Percentiles rank a stretch among this genome's conserved stretches.
These are phyloP conservation scores for Cremastinae sp. DNA, from an alignment of 2,888 invertebrate species.

Conservation along the genomic window DNA sequence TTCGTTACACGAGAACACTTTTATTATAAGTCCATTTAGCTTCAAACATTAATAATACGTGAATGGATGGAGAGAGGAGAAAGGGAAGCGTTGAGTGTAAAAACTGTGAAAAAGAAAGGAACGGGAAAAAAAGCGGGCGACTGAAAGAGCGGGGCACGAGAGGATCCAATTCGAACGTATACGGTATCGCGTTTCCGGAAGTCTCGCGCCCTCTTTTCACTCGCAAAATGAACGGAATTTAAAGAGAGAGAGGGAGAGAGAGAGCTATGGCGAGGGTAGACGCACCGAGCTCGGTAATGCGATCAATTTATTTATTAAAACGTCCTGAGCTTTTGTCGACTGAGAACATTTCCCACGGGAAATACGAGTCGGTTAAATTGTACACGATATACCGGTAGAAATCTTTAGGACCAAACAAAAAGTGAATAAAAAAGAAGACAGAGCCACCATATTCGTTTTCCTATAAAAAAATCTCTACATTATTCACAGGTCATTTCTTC, in stretches of 20 bases:
- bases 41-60: slow-evolving; percentile 38
- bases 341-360: slow-evolving; percentile 72
- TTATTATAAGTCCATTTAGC: slow-evolving; percentile 55
- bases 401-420: slow-evolving; percentile 13
- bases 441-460: neutral
- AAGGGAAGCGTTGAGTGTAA: slow-evolving; percentile 19
- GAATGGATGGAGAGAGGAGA: slow-evolving; percentile 20
- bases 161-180: slow-evolving; percentile 66
- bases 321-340: slow-evolving; percentile 70
- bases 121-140: slow-evolving; percentile 22
- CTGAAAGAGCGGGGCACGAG: slow-evolving; percentile 60
- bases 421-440: slow-evolving; percentile 37
- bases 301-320: slow-evolving; percentile 77
- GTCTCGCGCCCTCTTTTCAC: slow-evolving; percentile 44
- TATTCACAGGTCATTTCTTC: slow-evolving; percentile 12
- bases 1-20: slow-evolving; percentile 22
- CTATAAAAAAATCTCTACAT: slow-evolving; percentile 3
- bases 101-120: slow-evolving; percentile 22
- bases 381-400: slow-evolving; percentile 47
- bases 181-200: slow-evolving; percentile 73
- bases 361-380: slow-evolving; percentile 72
- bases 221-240: slow-evolving; percentile 32
- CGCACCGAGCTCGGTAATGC: slow-evolving; percentile 64
- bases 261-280: slow-evolving; percentile 13
- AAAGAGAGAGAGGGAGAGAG: slow-evolving; percentile 28